Base-by-base conservation (phyloP, 1,140 invertebrate genomes). In the Tetranychus cinnabarinus region DNA sequence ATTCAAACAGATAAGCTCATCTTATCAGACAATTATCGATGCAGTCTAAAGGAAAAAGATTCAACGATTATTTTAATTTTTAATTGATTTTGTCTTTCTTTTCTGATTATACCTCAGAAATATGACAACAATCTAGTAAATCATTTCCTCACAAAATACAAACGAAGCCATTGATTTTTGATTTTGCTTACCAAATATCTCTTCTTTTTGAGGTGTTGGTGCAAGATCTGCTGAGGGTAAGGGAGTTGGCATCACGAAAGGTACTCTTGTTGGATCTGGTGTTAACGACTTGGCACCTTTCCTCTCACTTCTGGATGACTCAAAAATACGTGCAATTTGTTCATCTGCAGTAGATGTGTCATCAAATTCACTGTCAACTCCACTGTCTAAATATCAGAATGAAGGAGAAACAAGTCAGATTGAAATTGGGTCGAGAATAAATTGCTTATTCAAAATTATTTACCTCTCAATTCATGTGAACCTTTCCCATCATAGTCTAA, bases 171-270 rank as follows among this genome's bases (percentile, higher is more conserved):
- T 54, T 42, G 39, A 42, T 42, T 42, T 5, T 42, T 42, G 10
- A 42, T 42, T 1, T 6, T 50, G 13, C 69, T 69, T 66, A 72
- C 73, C 72, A 68, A 75, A 75, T 34, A 75, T 66, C 59, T 73
- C 71, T 50, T 71, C 68, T 54, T 70, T 64, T 2, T 65, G 68
- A 33, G 74, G 74, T 7, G 66, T 62, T 31, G 72, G 72, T 13
- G 72, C 73, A 45, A 75, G 63, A 45, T 74, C 69, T 3, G 72
- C 70, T 0, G 70, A 70, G 0, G 71, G 68, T 5, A 66, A 59
- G 23, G 59, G 58, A 39, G 64, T 62, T 13, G 61, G 55, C 61
- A 62, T 58, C 1, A 55, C 42, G 5, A 64, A 58, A 46, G 63
- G 61, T 31, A 57, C 62, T 36, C 57, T 6, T 15, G 63, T 64